Evolutionary conservation across 2,797 vertebrate genomes (phyloP), one percentile per base, ranked within the genome.

Genomic region (Hapalemur alaotrensis): DNA sequence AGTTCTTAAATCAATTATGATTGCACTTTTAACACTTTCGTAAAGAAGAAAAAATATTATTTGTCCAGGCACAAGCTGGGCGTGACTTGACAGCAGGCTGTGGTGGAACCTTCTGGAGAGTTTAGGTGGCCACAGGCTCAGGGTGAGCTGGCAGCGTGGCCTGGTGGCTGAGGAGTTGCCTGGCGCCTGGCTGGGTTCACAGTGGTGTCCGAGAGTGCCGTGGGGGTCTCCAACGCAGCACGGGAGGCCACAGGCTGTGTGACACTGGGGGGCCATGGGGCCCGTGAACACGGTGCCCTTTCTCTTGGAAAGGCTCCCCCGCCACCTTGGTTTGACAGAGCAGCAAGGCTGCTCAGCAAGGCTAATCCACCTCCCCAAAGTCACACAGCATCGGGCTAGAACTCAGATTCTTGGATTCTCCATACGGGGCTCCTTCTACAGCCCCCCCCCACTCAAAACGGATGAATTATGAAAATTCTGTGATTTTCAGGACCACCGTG

Each of bases 211-310:
- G 70, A 80, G 46, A 52, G 57, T 18, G 11, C 41, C 1, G 0
- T 1, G 13, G 38, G 57, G 17, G 28, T 35, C 75, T 84, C 32
- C 32, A 2, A 3, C 1, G 2, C n/a, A 32, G 28, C 50, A 8
- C 28, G 22, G 20, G 2, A 11, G 22, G n/a, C 46, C n/a, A 6
- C 15, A 41, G 25, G 17, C 59, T 9, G 0, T 0, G 46, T 5
- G 6, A 35, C 61, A 4, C 75, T 22, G 23, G 3, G 13, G 70
- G 61, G 61, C 4, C 28, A 11, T 6, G 41, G 54, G 8, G n/a
- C 22, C 43, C 1, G 22, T 12, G 12, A 59, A 18, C 25, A n/a
- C 2, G 2, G 38, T 6, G 25, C 18, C 32, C 1, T 35, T 48
- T 32, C 85, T 63, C 1, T 35, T 12, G 38, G 63, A 54, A 54